Evolutionary conservation across 2,888 invertebrate species (phyloP), one percentile per base, ranked within the genome.

Genomic region (Abscondita cerata): DNA sequence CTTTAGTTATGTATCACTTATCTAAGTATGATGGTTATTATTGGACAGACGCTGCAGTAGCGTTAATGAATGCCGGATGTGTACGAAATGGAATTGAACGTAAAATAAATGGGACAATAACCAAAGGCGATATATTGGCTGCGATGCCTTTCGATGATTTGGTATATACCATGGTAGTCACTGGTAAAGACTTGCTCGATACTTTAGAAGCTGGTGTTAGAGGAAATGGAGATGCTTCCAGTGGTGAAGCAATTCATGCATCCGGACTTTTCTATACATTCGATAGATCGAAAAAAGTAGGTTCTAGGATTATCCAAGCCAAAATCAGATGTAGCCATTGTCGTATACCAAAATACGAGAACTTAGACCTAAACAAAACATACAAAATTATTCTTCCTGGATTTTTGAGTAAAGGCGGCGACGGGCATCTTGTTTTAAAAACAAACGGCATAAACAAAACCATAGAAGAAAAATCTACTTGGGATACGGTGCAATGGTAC

Each of bases 191-290:
- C 20, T 75, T 97, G 2, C 75, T 82, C 53, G 80, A 86, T 62
- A 73, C 76, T 16, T 57, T 81, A 9, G 81, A 81, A 67, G 73
- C 73, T 19, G 77, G 76, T 9, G 73, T 75, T 9, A 70, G 80
- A 47, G 72, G 76, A 25, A 73, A 77, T 36, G 80, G 80, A 0
- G 78, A 78, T 59, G 79, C 79, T 1, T 79, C 79, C 0, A 61
- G 62, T n/a, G 95, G 95, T 0, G 89, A 88, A 66, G 96, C 95
- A 74, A 81, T 96, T 3, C 96, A 96, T 81, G 82, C 90, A 57
- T 93, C 96, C 12, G 95, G 95, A 0, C 68, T 91, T 9, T 84
- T 82, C 71, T 88, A 95, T 0, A 81, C 83, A 1, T 93, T 90
- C 71, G 87, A 96, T 78, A 78, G 90, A 16, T 78, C 79, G 1